Percentiles rank a stretch among this genome's conserved stretches.
Conservation (phyloP, 2,888 invertebrate species). For the Pilophorus perplexus region DNA sequence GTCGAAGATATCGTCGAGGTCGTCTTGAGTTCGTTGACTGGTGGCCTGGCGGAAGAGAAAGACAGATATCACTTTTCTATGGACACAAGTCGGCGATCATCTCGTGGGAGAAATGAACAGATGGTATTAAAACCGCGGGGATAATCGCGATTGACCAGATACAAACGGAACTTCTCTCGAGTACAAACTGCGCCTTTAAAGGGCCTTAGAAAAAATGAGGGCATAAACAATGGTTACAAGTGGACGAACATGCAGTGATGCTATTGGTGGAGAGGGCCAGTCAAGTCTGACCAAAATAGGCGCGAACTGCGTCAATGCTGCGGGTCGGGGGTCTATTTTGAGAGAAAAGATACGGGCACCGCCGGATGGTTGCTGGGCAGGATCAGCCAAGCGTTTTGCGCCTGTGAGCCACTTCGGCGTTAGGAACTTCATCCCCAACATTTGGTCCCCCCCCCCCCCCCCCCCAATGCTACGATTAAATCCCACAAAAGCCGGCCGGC, state of each 20-base stretch:
- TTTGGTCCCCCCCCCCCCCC: background rate
- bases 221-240: slow-evolving; percentile 29
- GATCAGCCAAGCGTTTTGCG: slow-evolving; percentile 29
- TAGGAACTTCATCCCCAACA: background rate
- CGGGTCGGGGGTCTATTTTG: slow-evolving; percentile 28
- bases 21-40: slow-evolving; percentile 50
- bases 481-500: too few relatives aligned
- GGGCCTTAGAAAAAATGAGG: slow-evolving; percentile 5
- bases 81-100: background rate
- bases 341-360: slow-evolving; percentile 26
- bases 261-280: slow-evolving; percentile 38
- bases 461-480: too few relatives aligned
- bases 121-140: background rate
- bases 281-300: slow-evolving; percentile 50
- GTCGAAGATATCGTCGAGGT: slow-evolving; percentile 75
- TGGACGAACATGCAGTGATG: slow-evolving; percentile 29
- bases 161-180: background rate
- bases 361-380: slow-evolving; percentile 5
- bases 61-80: slow-evolving; percentile 15
- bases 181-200: background rate
- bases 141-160: too few relatives aligned
- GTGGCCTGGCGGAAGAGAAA: slow-evolving; percentile 44
- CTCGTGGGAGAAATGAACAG: background rate
- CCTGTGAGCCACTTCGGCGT: background rate
- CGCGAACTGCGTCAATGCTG: slow-evolving; percentile 48